Conservation (phyloP, 92 coral and sea anemone genomes). For the Pocillopora meandrina region DNA sequence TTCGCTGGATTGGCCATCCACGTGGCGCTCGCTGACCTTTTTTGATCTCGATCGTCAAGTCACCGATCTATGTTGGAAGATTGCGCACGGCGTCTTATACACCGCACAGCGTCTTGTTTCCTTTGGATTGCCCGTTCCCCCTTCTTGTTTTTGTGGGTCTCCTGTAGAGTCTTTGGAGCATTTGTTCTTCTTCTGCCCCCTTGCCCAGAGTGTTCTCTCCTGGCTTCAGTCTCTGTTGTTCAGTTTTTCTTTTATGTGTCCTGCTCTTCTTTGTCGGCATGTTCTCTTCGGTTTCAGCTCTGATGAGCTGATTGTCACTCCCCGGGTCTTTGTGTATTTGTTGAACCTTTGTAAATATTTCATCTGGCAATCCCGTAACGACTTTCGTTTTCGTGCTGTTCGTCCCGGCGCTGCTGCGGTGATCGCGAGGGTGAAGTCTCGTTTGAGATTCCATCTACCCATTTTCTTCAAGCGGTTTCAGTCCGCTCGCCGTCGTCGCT, state of each 20-base stretch:
- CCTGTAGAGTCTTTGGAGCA: background rate
- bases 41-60: slow-evolving; percentile 13
- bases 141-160: slow-evolving; percentile 19
- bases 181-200: slow-evolving; percentile 30
- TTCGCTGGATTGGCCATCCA: slow-evolving; percentile 16
- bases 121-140: background rate
- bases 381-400: slow-evolving; percentile 24
- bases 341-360: slow-evolving; percentile 4
- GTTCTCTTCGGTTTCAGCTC: slow-evolving; percentile 18
- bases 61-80: slow-evolving; percentile 26
- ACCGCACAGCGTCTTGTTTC: slow-evolving; percentile 21
- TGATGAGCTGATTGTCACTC: background rate
- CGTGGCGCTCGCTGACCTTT: slow-evolving; percentile 20
- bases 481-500: slow-evolving; percentile 5
- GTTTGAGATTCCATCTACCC: background rate
- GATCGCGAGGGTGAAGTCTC: background rate
- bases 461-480: background rate
- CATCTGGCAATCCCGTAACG: slow-evolving; percentile 28
- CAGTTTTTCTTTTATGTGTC: background rate
- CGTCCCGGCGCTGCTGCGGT: slow-evolving; percentile 14
- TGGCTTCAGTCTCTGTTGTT: slow-evolving; percentile 20
- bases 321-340: slow-evolving; percentile 13
- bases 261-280: background rate
- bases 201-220: slow-evolving; percentile 19
- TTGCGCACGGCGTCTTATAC: slow-evolving; percentile 45